phyloP scores from a whole-genome alignment of 1,140 invertebrate species.

The Leptinotarsa texana region DNA sequence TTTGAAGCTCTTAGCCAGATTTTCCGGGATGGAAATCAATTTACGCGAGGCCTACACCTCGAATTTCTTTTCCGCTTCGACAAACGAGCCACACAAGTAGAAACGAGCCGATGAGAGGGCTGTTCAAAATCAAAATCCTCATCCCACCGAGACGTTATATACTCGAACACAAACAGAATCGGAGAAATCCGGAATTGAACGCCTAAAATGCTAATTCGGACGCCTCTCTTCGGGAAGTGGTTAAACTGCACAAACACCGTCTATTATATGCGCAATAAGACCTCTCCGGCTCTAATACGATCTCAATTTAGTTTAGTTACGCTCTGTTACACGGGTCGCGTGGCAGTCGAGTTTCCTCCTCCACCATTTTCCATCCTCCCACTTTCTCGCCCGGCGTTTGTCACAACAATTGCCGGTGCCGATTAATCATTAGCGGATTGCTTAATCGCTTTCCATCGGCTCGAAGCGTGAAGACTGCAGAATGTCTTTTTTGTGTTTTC shows the following conservation, averaged over 20 bases:
- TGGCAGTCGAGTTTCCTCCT: slow-evolving; percentile 50
- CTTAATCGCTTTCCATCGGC: slow-evolving; percentile 16
- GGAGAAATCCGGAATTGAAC: slow-evolving; percentile 50
- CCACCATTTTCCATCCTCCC: slow-evolving; percentile 21
- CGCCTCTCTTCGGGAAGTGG: slow-evolving; percentile 54
- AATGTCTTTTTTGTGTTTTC: too few relatives aligned
- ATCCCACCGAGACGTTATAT: slow-evolving; percentile 29
- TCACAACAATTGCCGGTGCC: slow-evolving; percentile 28
- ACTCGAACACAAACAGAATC: slow-evolving; percentile 44
- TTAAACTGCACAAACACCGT: slow-evolving; percentile 58
- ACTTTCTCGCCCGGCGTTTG: slow-evolving; percentile 12
- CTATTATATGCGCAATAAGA: slow-evolving; percentile 59
- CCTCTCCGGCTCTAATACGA: slow-evolving; percentile 56
- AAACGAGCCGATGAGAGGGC: slow-evolving; percentile 9
- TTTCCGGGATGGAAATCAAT: neutral
- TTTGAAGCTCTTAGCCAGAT: too few relatives aligned
- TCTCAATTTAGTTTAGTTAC: slow-evolving; percentile 59
- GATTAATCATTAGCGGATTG: slow-evolving; percentile 29
- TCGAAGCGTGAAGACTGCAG: neutral
- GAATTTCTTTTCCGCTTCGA: slow-evolving; percentile 3
- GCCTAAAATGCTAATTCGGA: slow-evolving; percentile 57
- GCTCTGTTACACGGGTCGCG: slow-evolving; percentile 58
- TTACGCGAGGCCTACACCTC: neutral
- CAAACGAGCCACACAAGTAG: neutral
- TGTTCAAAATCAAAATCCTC: slow-evolving; percentile 38